Base-by-base conservation (phyloP, 2,113 vertebrate genomes). In the Corydoras sp. region DNA sequence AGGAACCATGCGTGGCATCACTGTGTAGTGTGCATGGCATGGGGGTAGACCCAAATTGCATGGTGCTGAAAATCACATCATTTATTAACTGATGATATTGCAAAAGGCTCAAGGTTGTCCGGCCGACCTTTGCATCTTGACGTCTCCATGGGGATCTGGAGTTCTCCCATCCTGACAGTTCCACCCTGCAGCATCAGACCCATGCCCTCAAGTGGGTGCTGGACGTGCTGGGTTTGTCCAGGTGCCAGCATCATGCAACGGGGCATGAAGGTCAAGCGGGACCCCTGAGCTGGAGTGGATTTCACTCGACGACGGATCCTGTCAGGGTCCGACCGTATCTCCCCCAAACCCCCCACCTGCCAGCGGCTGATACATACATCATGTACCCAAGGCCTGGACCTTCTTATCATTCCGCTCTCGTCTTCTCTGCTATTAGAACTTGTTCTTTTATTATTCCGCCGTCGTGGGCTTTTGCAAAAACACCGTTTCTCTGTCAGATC, bases 201-300 rank as follows among this genome's bases (percentile, higher is more conserved):
- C n/a, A 83, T 82, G 81, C 32, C n/a, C 74, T 72, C 65, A 63
- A 82, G 82, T 49, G 80, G 70, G 62, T 74, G 86, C 63, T 13
- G 81, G 83, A 83, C 77, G 43, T 10, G 30, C 31, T 3, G 35
- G 70, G 68, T 71, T 72, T 82, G 74, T 81, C 80, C 73, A 83
- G 68, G 83, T 89, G 83, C 77, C 85, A 80, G 79, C 65, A 89
- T 76, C 76, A 65, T 80, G 68, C 69, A 84, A 35, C 82, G 85
- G 86, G 80, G 82, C 56, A 76, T 74, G 73, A 15, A 73, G 88
- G 88, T 89, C 87, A 88, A 75, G 78, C 75, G 58, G 69, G 75
- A 80, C 50, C 77, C 83, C 79, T 86, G 83, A 75, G 72, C 69
- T 77, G 79, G 73, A 71, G 75, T 62, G 73, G 70, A 68, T 73